A percentile compares a stretch with the other conserved stretches of the same genome.
These are phyloP conservation scores for Eristalis tenax DNA, from an alignment of 2,888 invertebrate genomes.

Conservation along the genomic window DNA sequence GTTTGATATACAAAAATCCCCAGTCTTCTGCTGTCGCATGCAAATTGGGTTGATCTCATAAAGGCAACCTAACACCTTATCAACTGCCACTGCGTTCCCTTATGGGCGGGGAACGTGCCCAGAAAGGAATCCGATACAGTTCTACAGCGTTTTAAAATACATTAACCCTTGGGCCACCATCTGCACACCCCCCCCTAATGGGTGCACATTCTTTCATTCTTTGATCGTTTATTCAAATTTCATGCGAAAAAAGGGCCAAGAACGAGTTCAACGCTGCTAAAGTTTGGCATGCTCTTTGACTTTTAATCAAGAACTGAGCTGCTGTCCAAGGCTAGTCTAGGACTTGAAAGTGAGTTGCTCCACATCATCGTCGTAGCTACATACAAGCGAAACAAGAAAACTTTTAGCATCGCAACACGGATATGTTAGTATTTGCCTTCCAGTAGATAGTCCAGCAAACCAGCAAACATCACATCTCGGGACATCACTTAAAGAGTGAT, in stretches of 20 bases:
- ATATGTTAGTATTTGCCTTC: slow-evolving; percentile 15
- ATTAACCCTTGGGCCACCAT: background rate
- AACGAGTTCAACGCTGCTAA: background rate
- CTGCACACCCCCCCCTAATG: slow-evolving; percentile 8
- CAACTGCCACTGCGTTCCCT: background rate
- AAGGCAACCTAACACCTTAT: slow-evolving; percentile 33
- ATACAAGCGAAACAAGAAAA: background rate
- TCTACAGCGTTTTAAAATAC: background rate
- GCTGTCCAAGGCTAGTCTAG: slow-evolving; percentile 28
- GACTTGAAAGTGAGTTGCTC: background rate
- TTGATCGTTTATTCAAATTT: slow-evolving; percentile 51
- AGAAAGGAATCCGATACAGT: background rate
- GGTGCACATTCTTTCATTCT: slow-evolving; percentile 9
- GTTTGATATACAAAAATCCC: background rate
- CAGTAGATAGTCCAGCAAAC: background rate
- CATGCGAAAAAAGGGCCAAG: background rate
- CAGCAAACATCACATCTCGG: background rate
- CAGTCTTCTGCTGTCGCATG: background rate
- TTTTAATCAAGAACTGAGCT: slow-evolving; percentile 24
- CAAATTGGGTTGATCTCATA: background rate
- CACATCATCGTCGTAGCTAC: background rate
- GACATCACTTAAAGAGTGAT: background rate
- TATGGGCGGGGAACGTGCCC: background rate
- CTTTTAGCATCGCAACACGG: slow-evolving; percentile 14
- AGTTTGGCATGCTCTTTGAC: slow-evolving; percentile 17